Evolutionary conservation across 2,888 invertebrate genomes (phyloP).

Genomic region (Acanthosoma haemorrhoidale): DNA sequence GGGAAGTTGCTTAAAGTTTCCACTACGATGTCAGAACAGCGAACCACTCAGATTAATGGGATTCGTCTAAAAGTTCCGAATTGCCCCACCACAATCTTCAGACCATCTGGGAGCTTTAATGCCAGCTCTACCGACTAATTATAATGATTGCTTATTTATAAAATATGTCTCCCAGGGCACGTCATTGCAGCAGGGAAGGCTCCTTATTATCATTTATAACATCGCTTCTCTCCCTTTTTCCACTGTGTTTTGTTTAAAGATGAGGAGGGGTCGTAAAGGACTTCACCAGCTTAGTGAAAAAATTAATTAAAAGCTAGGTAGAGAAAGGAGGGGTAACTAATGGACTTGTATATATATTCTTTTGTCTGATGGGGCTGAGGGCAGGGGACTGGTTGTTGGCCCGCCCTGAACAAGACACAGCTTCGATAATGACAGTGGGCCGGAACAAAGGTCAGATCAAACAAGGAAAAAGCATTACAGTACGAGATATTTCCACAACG

Average conservation of each 20-base stretch:
- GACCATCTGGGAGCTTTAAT: slow-evolving; percentile 12
- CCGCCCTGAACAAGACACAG: background rate
- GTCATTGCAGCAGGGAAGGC: background rate
- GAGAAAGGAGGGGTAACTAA: background rate
- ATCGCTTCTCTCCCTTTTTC: background rate
- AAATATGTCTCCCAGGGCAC: slow-evolving; percentile 6
- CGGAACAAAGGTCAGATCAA: background rate
- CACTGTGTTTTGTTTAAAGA: background rate
- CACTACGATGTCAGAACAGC: slow-evolving; percentile 5
- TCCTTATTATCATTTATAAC: background rate
- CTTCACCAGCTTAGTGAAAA: background rate
- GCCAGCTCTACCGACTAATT: background rate
- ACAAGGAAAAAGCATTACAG: background rate
- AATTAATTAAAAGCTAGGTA: background rate
- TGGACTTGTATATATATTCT: background rate
- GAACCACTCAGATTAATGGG: slow-evolving; percentile 14
- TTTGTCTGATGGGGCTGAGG: background rate
- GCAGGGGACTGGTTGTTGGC: too few species aligned
- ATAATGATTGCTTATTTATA: slow-evolving; percentile 2
- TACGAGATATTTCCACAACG: too few species aligned
- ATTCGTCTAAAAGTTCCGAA: slow-evolving; percentile 1
- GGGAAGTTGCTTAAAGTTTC: slow-evolving; percentile 7
- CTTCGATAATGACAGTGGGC: background rate
- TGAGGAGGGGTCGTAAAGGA: too few species aligned
- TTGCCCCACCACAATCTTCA: slow-evolving; percentile 8